Percentiles rank a stretch among this genome's conserved stretches.
Evolutionary conservation across 2,888 invertebrate genomes (phyloP).

Genomic region (Argyra leucocephala): DNA sequence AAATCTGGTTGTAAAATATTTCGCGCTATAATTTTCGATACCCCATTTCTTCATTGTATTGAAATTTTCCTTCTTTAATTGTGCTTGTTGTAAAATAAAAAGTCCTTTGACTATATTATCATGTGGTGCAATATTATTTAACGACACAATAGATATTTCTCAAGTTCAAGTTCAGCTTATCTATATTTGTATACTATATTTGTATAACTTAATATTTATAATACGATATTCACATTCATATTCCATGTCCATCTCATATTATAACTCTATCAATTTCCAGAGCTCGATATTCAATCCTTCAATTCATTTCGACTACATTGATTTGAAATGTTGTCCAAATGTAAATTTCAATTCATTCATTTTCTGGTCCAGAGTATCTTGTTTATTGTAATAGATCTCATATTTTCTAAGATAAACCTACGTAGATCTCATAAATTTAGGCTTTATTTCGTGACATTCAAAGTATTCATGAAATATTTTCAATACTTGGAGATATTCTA

Average conservation of each 20-base stretch:
- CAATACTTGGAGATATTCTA: slow-evolving; percentile 51
- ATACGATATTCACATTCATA: slow-evolving; percentile 70
- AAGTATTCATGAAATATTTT: slow-evolving; percentile 73
- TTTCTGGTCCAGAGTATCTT: slow-evolving; percentile 67
- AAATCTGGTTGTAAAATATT: slow-evolving; percentile 66
- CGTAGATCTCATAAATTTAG: no score
- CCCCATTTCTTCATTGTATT: slow-evolving; percentile 62
- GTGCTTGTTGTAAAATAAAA: slow-evolving; percentile 54
- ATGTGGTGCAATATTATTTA: slow-evolving; percentile 62
- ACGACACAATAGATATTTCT: slow-evolving; percentile 55
- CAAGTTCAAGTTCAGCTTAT: slow-evolving; percentile 63
- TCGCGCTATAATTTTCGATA: slow-evolving; percentile 62
- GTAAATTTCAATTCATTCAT: slow-evolving; percentile 58
- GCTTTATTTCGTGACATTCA: slow-evolving; percentile 67
- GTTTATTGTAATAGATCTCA: slow-evolving; percentile 56
- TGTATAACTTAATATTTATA: slow-evolving; percentile 62
- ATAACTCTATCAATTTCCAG: slow-evolving; percentile 61
- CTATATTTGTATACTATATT: no score
- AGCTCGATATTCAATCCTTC: slow-evolving; percentile 57
- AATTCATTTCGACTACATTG: slow-evolving; percentile 71
- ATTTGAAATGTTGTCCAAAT: slow-evolving; percentile 58
- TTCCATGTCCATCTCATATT: slow-evolving; percentile 53
- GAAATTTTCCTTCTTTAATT: slow-evolving; percentile 50
- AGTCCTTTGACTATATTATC: slow-evolving; percentile 57
- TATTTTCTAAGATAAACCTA: no score